Percentiles rank a stretch among this genome's conserved stretches.
These are phyloP conservation scores for Stenurella melanura DNA, from an alignment of 2,888 invertebrate genomes.

Conservation along the genomic window DNA sequence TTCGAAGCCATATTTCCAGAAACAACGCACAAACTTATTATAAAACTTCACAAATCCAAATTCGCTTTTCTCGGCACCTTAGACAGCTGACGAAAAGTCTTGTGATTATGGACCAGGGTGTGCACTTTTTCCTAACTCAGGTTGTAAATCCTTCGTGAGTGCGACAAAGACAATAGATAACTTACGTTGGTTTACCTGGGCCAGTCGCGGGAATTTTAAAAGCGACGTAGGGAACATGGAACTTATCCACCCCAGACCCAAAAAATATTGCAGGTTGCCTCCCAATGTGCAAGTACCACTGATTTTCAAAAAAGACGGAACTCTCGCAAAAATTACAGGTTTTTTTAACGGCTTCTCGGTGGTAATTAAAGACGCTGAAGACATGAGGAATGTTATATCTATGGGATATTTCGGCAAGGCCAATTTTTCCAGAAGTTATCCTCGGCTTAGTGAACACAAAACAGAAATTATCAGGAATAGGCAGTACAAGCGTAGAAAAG, in stretches of 20 bases:
- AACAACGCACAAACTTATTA: slow-evolving; percentile 12
- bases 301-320: slow-evolving; percentile 71
- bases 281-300: slow-evolving; percentile 71
- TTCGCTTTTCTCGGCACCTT: slow-evolving; percentile 17
- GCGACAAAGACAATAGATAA: slow-evolving; percentile 29
- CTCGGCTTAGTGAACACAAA: slow-evolving; percentile 68
- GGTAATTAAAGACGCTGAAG: slow-evolving; percentile 77
- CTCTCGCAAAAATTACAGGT: slow-evolving; percentile 77
- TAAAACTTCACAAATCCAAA: slow-evolving; percentile 13
- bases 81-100: slow-evolving; percentile 56
- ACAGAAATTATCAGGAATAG: slow-evolving; percentile 77
- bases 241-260: slow-evolving; percentile 55
- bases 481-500: slow-evolving; percentile 77
- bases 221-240: slow-evolving; percentile 52
- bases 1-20: slow-evolving; percentile 47
- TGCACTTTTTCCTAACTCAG: slow-evolving; percentile 24
- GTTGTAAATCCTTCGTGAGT: background rate
- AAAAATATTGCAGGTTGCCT: slow-evolving; percentile 68
- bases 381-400: slow-evolving; percentile 79
- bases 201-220: slow-evolving; percentile 43
- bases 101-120: slow-evolving; percentile 63
- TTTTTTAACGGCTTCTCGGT: slow-evolving; percentile 82
- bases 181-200: slow-evolving; percentile 20
- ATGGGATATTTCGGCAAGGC: slow-evolving; percentile 89
- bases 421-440: slow-evolving; percentile 69